Conservation (phyloP, 2,888 invertebrate genomes). For the Meta bourneti region DNA sequence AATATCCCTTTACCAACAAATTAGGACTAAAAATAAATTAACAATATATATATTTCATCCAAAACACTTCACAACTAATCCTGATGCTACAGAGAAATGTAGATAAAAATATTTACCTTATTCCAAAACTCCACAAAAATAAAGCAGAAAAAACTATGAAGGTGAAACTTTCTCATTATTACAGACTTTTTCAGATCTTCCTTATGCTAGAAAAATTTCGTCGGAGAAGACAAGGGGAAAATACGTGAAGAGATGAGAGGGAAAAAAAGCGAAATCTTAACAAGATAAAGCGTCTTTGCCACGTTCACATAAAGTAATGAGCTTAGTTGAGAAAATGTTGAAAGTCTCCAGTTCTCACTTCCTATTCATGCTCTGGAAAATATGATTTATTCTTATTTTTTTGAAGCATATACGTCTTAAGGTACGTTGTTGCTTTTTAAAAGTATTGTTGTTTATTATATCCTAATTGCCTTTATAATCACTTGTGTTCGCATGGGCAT, state of each 20-base stretch:
- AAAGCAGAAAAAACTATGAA: neutral
- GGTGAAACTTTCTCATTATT: neutral
- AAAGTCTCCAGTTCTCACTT: neutral
- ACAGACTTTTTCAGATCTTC: neutral
- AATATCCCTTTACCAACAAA: too few relatives aligned
- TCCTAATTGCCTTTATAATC: too few relatives aligned
- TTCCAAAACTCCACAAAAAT: neutral
- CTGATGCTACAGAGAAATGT: neutral
- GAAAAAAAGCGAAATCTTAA: neutral
- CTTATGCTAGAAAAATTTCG: neutral
- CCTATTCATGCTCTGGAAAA: neutral
- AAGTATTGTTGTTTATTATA: too few relatives aligned
- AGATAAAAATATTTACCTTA: neutral
- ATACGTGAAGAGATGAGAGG: neutral
- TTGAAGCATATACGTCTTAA: neutral
- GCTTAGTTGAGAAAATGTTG: neutral
- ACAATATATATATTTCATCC: neutral
- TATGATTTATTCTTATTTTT: neutral
- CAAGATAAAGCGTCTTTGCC: neutral
- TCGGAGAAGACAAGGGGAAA: neutral
- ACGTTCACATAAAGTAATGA: neutral
- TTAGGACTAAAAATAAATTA: neutral
- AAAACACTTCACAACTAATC: neutral
- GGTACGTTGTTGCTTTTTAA: too few relatives aligned
- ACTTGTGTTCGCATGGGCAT: too few relatives aligned